A percentile compares a stretch with the other conserved stretches of the same genome.
Conservation (phyloP, 2,113 vertebrate species). For the Maylandia zebra region DNA sequence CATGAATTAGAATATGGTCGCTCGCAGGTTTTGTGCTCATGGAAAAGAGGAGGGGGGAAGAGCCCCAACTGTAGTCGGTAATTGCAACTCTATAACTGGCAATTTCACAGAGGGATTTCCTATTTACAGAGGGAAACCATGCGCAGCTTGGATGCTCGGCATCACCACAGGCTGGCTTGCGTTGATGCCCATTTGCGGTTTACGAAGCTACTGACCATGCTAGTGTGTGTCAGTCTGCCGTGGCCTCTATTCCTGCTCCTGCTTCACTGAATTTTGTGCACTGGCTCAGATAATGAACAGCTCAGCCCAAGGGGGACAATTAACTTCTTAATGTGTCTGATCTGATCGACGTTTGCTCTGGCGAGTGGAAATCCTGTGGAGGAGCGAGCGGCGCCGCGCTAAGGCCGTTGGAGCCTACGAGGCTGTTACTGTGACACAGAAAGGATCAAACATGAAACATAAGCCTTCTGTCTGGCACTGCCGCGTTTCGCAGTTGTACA, state of each 20-base stretch:
- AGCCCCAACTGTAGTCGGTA: not conserved
- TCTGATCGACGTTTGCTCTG: conserved; percentile 42
- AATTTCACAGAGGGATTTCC: conserved; percentile 10
- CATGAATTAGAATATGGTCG: conserved; percentile 7
- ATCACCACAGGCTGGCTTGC: conserved; percentile 7
- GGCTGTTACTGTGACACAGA: not conserved
- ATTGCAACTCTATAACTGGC: not conserved
- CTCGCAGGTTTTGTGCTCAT: not conserved
- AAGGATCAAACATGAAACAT: conserved; percentile 24
- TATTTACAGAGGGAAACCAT: not conserved
- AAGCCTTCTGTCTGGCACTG: conserved; percentile 4
- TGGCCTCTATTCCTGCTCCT: conserved; percentile 6
- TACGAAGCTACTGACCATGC: conserved; percentile 4
- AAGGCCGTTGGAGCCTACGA: not conserved
- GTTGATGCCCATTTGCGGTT: not conserved
- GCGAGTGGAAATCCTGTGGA: conserved; percentile 21
- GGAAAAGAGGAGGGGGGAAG: not conserved
- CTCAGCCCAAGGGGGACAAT: conserved; percentile 51
- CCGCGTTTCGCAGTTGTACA: not conserved
- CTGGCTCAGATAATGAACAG: conserved; percentile 52
- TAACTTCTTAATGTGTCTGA: conserved; percentile 60
- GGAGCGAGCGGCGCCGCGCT: not conserved
- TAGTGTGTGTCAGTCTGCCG: conserved; percentile 2
- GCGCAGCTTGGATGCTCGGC: not conserved
- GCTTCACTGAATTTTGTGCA: conserved; percentile 31